These are phyloP conservation scores for Brenthis ino DNA, from an alignment of 2,888 invertebrate species.

Conservation along the genomic window DNA sequence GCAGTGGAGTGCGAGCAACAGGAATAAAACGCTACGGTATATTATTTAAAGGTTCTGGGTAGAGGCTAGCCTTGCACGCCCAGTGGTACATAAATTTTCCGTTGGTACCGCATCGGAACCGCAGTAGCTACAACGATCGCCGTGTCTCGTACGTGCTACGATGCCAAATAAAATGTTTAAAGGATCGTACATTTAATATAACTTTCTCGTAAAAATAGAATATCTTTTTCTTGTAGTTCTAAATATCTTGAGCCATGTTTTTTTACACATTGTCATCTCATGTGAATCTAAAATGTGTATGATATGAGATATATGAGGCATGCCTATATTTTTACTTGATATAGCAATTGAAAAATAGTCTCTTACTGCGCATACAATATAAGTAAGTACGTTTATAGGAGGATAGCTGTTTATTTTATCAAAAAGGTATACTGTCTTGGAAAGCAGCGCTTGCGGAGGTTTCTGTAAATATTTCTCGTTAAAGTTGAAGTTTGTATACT, in stretches of 20 bases:
- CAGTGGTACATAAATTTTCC: constrained; percentile 77
- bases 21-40: constrained; percentile 54
- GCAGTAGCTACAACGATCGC: constrained; percentile 69
- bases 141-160: constrained; percentile 66
- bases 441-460: constrained; percentile 5
- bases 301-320: no score
- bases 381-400: neutral
- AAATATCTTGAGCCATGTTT: neutral
- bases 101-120: constrained; percentile 75
- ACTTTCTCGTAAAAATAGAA: constrained; percentile 5
- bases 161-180: constrained; percentile 66
- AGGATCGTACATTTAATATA: constrained; percentile 21
- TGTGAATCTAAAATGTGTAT: no score
- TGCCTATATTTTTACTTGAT: no score
- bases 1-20: constrained; percentile 60
- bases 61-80: constrained; percentile 68
- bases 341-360: neutral
- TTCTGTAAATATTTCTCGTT: constrained; percentile 14
- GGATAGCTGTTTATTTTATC: constrained; percentile 14
- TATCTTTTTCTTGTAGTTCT: neutral
- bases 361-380: neutral
- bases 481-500: constrained; percentile 13
- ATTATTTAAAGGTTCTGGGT: constrained; percentile 56
- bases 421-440: constrained; percentile 3
- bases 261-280: no score